These are phyloP conservation scores for Pocota personata DNA, from an alignment of 2,888 invertebrate genomes.

Conservation along the genomic window DNA sequence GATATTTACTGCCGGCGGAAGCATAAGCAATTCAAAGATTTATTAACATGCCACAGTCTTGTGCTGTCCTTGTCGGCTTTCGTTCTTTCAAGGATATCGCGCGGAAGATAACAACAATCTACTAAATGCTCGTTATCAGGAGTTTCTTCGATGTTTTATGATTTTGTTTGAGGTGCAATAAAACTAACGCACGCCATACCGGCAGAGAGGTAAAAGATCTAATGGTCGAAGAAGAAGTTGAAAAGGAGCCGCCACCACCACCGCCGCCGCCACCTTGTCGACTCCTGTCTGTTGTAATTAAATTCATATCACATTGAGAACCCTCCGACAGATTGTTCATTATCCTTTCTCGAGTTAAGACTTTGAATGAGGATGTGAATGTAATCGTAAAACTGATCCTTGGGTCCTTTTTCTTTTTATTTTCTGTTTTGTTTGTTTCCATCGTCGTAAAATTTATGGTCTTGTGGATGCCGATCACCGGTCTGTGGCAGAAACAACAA, in stretches of 20 bases:
- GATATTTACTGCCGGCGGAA: constrained; percentile 47
- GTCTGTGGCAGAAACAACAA: constrained; percentile 28
- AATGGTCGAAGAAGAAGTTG: constrained; percentile 34
- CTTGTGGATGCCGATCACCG: constrained; percentile 25
- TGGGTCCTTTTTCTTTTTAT: constrained; percentile 1
- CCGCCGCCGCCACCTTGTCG: constrained; percentile 49
- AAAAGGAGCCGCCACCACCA: constrained; percentile 41
- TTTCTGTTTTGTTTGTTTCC: constrained; percentile 23
- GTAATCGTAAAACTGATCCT: constrained; percentile 55
- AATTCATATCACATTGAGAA: constrained; percentile 48
- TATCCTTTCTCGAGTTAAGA: constrained; percentile 38
- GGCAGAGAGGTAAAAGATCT: constrained; percentile 9
- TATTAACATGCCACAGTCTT: constrained; percentile 40
- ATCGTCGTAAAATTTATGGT: constrained; percentile 48
- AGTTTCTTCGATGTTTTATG: constrained; percentile 36
- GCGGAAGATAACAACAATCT: constrained; percentile 38
- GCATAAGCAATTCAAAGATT: constrained; percentile 42
- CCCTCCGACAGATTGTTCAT: constrained; percentile 48
- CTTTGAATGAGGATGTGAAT: constrained; percentile 54
- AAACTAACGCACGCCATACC: constrained; percentile 42
- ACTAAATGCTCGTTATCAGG: constrained; percentile 56
- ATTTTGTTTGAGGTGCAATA: constrained; percentile 35
- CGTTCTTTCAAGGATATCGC: constrained; percentile 36
- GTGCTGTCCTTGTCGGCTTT: not conserved
- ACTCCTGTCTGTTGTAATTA: constrained; percentile 56